These are phyloP conservation scores for Anser brachyrhynchus DNA, from an alignment of 2,113 vertebrate genomes.

Conservation along the genomic window DNA sequence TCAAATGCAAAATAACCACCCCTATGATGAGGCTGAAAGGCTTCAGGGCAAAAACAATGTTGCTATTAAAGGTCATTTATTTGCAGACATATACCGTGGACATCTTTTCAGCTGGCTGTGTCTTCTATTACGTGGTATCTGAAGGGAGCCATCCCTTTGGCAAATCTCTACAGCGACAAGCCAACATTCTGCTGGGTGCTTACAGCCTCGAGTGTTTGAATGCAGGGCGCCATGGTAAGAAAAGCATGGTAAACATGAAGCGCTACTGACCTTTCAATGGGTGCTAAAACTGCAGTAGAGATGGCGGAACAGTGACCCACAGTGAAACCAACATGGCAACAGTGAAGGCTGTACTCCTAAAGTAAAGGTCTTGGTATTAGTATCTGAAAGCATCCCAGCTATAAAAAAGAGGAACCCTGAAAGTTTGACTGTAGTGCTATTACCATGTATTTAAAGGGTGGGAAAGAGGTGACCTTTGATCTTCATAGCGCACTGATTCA, in stretches of 20 bases:
- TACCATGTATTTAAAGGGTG: background rate
- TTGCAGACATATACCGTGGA: slow-evolving; percentile 94
- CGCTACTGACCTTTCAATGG: accelerated
- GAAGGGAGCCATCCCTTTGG: slow-evolving; percentile 94
- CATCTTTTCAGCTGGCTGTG: slow-evolving; percentile 97
- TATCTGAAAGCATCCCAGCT: background rate
- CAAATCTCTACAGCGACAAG: slow-evolving; percentile 95
- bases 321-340: background rate
- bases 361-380: background rate
- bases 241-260: background rate
- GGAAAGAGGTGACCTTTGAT: background rate
- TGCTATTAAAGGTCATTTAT: background rate
- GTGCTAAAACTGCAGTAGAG: background rate
- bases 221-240: slow-evolving; percentile 86
- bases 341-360: background rate
- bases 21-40: background rate
- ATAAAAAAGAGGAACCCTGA: background rate
- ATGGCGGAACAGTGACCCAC: background rate
- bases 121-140: slow-evolving; percentile 95
- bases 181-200: slow-evolving; percentile 91
- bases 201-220: slow-evolving; percentile 86
- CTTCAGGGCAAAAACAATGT: background rate
- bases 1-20: background rate
- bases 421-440: background rate
- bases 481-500: too few relatives aligned